A percentile compares a stretch with the other conserved stretches of the same genome.
Evolutionary conservation across 2,113 vertebrate genomes (phyloP).

Genomic region (Seriola rivoliana): DNA sequence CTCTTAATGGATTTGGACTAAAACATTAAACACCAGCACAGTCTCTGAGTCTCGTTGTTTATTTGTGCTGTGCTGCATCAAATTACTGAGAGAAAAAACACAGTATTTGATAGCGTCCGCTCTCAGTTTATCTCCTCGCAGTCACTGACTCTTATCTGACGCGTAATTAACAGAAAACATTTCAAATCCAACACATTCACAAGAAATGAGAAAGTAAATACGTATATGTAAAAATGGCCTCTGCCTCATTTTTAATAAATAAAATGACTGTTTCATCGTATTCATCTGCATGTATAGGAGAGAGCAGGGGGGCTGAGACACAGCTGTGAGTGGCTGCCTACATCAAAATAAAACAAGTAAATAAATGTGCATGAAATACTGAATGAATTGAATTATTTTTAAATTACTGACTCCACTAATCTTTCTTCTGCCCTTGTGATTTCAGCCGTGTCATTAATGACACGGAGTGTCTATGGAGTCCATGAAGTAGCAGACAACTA

Average conservation of each 20-base stretch:
- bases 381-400: constrained; percentile 23
- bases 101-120: constrained; percentile 26
- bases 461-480: not conserved
- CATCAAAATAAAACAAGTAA: not conserved
- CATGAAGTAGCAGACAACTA: constrained; percentile 2
- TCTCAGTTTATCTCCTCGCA: constrained; percentile 29
- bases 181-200: constrained; percentile 9
- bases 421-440: not conserved
- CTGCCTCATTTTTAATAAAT: not conserved
- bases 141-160: constrained; percentile 23
- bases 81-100: constrained; percentile 44
- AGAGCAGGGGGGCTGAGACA: too few species aligned
- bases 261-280: not conserved
- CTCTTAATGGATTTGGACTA: constrained; percentile 46
- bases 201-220: constrained; percentile 25
- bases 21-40: constrained; percentile 45
- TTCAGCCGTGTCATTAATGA: not conserved
- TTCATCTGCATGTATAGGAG: constrained; percentile 10
- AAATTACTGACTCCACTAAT: not conserved
- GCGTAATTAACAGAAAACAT: constrained; percentile 35
- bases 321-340: not conserved
- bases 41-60: constrained; percentile 29
- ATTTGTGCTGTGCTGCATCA: constrained; percentile 50
- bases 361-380: not conserved
- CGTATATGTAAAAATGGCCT: not conserved